Conservation (phyloP, 2,888 invertebrate genomes). For the Euplagia quadripunctaria region DNA sequence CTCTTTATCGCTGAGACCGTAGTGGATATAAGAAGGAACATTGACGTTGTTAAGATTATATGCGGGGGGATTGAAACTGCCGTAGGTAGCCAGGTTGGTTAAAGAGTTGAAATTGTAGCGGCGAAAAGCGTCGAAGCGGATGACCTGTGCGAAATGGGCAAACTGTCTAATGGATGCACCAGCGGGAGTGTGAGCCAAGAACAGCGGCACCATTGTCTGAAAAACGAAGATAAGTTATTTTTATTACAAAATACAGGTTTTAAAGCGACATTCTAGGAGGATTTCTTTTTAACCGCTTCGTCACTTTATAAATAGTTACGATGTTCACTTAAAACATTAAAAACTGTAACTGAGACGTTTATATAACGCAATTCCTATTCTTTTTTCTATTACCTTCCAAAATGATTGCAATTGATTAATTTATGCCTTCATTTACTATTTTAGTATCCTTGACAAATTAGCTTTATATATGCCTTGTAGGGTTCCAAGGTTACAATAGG, state of each 20-base stretch:
- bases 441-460: no score
- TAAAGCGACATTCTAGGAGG: no score
- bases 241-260: conserved; percentile 44
- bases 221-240: conserved; percentile 12
- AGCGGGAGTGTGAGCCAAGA: conserved; percentile 66
- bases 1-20: conserved; percentile 55
- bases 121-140: conserved; percentile 58
- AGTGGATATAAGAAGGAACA: conserved; percentile 60
- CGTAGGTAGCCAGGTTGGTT: conserved; percentile 60
- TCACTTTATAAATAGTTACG: no score
- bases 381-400: no score
- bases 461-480: no score
- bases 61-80: conserved; percentile 56
- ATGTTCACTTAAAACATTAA: no score
- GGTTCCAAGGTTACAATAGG: no score
- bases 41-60: conserved; percentile 61
- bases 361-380: no score
- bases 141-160: conserved; percentile 66
- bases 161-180: conserved; percentile 67
- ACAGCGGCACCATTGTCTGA: conserved; percentile 68
- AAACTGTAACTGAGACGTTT: no score
- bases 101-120: conserved; percentile 58
- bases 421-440: no score
- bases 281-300: no score
- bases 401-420: no score